These are phyloP conservation scores for Lophura nycthemera DNA, from an alignment of 2,113 vertebrate genomes.

Conservation along the genomic window DNA sequence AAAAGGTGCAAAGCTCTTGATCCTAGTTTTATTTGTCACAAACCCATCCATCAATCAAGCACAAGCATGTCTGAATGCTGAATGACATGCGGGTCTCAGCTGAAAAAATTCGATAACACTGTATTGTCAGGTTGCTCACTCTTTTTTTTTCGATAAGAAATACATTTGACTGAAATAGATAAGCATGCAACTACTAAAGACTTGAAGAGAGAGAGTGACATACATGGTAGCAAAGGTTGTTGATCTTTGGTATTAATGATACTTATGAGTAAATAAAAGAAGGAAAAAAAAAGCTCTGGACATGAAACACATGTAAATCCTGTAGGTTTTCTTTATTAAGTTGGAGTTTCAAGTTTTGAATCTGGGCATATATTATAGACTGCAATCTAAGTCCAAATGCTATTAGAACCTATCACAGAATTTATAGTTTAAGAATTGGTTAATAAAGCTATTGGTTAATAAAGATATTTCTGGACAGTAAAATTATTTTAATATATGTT, in stretches of 20 bases:
- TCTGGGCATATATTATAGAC: conserved; percentile 50
- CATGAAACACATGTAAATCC: conserved; percentile 71
- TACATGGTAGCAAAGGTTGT: conserved; percentile 82
- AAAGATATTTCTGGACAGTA: neutral
- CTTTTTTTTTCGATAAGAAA: conserved; percentile 90
- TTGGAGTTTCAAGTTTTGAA: conserved; percentile 54
- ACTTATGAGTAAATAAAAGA: conserved; percentile 88
- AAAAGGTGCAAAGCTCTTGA: conserved; percentile 95
- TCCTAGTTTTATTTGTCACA: conserved; percentile 95
- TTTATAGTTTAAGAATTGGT: neutral
- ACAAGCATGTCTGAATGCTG: conserved; percentile 84
- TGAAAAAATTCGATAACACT: conserved; percentile 99
- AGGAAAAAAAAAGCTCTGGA: conserved; percentile 59
- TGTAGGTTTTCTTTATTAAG: neutral
- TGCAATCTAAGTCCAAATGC: conserved; percentile 20
- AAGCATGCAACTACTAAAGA: conserved; percentile 92
- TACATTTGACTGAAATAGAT: conserved; percentile 99
- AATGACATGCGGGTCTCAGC: conserved; percentile 96
- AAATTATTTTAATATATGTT: neutral
- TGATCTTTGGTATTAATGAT: conserved; percentile 90
- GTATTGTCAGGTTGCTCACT: conserved; percentile 92
- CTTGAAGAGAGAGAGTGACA: conserved; percentile 86
- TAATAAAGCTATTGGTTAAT: conserved; percentile 11
- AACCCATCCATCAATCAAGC: conserved; percentile 99
- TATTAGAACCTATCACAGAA: neutral